phyloP scores from a whole-genome alignment of 2,797 vertebrate species.

The Enteromius treurensis region DNA sequence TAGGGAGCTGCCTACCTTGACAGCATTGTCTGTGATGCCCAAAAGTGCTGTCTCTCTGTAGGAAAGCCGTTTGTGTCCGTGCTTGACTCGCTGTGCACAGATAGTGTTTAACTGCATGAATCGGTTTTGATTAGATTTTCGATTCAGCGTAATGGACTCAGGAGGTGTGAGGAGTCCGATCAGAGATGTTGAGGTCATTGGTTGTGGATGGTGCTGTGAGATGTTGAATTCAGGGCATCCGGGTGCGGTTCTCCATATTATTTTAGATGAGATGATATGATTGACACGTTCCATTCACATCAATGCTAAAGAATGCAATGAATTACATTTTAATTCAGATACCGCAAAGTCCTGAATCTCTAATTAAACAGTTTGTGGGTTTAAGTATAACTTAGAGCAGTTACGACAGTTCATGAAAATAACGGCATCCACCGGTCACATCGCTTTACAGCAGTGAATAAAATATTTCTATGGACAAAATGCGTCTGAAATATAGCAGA shows the following conservation, averaged over 20 bases:
- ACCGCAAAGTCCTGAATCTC: background rate
- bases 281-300: constrained; percentile 30
- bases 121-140: background rate
- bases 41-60: background rate
- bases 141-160: background rate
- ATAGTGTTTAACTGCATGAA: background rate
- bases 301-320: background rate
- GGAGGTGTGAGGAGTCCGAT: background rate
- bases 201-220: constrained; percentile 4
- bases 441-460: background rate
- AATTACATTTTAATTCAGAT: too few species aligned
- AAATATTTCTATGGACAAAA: background rate
- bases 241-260: constrained; percentile 34
- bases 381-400: background rate
- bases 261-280: constrained; percentile 28
- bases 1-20: constrained; percentile 4
- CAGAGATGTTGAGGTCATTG: constrained; percentile 27
- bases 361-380: too few species aligned
- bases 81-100: background rate
- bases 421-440: too few species aligned
- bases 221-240: constrained; percentile 27
- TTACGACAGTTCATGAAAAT: background rate
- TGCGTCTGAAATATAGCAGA: background rate
- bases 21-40: background rate
- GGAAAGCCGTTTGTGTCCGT: background rate